Conservation (phyloP, 2,888 invertebrate species). For the Agrochola circellaris region DNA sequence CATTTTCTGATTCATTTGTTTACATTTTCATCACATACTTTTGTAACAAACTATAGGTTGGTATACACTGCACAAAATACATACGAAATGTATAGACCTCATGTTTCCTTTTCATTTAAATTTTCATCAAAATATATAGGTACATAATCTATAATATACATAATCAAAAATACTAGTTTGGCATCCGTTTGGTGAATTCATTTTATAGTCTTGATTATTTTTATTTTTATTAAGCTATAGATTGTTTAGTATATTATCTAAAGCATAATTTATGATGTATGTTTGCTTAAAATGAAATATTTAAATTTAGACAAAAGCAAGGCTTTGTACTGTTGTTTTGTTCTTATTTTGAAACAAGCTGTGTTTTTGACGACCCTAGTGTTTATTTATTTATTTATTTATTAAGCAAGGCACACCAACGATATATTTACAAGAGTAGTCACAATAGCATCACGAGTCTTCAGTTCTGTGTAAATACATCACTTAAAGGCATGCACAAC, state of each 20-base stretch:
- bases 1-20: neutral
- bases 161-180: conserved; percentile 14
- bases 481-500: too few relatives aligned
- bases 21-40: neutral
- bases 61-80: neutral
- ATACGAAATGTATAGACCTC: conserved; percentile 1
- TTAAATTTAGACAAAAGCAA: conserved; percentile 10
- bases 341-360: neutral
- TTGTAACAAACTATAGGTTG: neutral
- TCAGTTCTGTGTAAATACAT: too few relatives aligned
- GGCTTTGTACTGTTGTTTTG: neutral
- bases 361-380: neutral
- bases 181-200: conserved; percentile 7
- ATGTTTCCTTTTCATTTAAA: neutral
- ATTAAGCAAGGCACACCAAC: too few relatives aligned
- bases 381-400: too few relatives aligned
- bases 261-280: neutral
- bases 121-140: conserved; percentile 5
- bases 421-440: too few relatives aligned
- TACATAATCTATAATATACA: too few relatives aligned
- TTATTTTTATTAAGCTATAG: neutral
- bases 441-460: too few relatives aligned
- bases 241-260: neutral
- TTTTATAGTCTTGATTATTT: conserved; percentile 15
- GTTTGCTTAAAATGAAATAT: conserved; percentile 10